phyloP scores from a whole-genome alignment of 1,140 invertebrate species.

The Tribolium castaneum region DNA sequence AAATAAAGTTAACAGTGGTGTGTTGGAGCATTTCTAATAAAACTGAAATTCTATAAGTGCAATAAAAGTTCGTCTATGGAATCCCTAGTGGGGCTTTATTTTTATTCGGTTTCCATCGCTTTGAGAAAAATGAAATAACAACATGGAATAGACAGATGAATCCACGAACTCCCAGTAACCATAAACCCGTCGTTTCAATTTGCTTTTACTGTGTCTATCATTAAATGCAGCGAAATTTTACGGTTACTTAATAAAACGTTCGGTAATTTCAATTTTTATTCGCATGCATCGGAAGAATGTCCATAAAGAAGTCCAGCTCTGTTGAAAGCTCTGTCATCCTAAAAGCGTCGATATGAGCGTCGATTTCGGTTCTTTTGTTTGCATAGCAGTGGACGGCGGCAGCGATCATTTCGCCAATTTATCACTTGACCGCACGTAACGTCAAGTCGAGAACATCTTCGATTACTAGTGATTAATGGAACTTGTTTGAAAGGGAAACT shows the following conservation, averaged over 20 bases:
- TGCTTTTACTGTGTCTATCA: conserved; percentile 25
- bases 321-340: conserved; percentile 13
- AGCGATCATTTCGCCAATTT: conserved; percentile 40
- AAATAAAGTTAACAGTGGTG: background rate
- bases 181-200: conserved; percentile 22
- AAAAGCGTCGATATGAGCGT: conserved; percentile 21
- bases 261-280: conserved; percentile 29
- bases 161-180: conserved; percentile 1
- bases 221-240: conserved; percentile 29
- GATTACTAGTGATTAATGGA: conserved; percentile 50
- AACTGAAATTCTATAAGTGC: conserved; percentile 4
- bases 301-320: conserved; percentile 6
- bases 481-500: conserved; percentile 46
- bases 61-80: background rate
- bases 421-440: conserved; percentile 45
- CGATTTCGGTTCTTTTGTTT: conserved; percentile 36
- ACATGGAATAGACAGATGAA: conserved; percentile 27
- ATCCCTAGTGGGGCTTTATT: background rate
- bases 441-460: conserved; percentile 45
- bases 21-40: background rate
- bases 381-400: conserved; percentile 16
- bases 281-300: background rate
- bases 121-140: conserved; percentile 13
- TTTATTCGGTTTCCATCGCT: background rate
- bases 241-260: conserved; percentile 22